Evolutionary conservation across 2,888 invertebrate species (phyloP).

Genomic region (Philonicus albiceps): DNA sequence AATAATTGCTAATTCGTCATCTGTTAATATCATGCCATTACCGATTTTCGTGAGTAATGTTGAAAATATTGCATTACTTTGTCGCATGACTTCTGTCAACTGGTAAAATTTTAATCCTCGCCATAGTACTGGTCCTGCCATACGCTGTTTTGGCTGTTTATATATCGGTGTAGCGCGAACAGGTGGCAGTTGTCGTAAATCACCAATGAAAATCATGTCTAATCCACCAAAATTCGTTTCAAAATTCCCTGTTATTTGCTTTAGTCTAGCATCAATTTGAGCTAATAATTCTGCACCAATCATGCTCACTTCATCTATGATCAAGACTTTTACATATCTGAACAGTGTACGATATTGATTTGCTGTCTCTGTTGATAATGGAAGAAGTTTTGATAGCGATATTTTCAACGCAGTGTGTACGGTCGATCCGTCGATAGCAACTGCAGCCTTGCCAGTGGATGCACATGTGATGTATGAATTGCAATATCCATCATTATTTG

Average conservation of each 20-base stretch:
- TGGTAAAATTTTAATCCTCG: slow-evolving; percentile 52
- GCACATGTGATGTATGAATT: slow-evolving; percentile 58
- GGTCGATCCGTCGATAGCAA: slow-evolving; percentile 53
- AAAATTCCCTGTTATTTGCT: slow-evolving; percentile 56
- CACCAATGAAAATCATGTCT: slow-evolving; percentile 57
- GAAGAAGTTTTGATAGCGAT: slow-evolving; percentile 49
- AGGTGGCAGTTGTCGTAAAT: slow-evolving; percentile 58
- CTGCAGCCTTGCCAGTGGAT: slow-evolving; percentile 54
- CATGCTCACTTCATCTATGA: slow-evolving; percentile 59
- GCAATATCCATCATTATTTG: slow-evolving; percentile 55
- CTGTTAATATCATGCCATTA: too few relatives aligned
- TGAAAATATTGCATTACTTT: slow-evolving; percentile 41
- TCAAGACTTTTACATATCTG: slow-evolving; percentile 49
- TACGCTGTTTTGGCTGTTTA: slow-evolving; percentile 49
- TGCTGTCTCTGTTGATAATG: slow-evolving; percentile 50
- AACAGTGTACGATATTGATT: slow-evolving; percentile 49
- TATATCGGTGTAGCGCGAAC: slow-evolving; percentile 55
- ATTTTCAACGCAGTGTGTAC: slow-evolving; percentile 53
- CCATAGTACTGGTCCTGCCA: slow-evolving; percentile 50
- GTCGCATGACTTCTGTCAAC: slow-evolving; percentile 51
- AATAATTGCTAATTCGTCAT: too few relatives aligned
- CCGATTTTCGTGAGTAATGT: slow-evolving; percentile 2
- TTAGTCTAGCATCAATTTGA: slow-evolving; percentile 54
- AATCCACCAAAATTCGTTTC: slow-evolving; percentile 55
- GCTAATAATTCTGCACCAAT: slow-evolving; percentile 54